Conservation (phyloP, 2,797 vertebrate species). For the Eutrigla gurnardus region DNA sequence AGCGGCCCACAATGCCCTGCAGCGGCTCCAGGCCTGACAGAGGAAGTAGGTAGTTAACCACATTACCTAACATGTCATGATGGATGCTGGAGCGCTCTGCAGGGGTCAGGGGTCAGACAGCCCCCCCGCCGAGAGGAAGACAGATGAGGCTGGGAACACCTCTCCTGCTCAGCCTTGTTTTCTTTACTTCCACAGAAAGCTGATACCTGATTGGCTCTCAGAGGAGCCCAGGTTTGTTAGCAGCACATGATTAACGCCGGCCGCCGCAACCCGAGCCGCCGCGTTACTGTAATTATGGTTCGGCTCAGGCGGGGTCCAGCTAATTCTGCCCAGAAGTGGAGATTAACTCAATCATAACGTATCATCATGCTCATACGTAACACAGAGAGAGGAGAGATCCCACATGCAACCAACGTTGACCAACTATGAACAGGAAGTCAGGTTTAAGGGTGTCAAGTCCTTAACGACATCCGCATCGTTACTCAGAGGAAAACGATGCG, state of each 20-base stretch:
- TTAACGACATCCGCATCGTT: too few species aligned
- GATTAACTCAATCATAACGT: conserved; percentile 51
- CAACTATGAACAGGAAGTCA: neutral
- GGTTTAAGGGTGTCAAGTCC: neutral
- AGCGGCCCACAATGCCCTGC: conserved; percentile 35
- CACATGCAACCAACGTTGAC: neutral
- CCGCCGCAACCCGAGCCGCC: conserved; percentile 60
- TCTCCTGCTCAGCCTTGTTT: conserved; percentile 76
- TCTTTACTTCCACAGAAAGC: conserved; percentile 82
- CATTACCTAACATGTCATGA: conserved; percentile 83
- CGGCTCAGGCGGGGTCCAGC: conserved; percentile 61
- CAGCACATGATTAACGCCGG: conserved; percentile 79
- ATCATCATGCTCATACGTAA: conserved; percentile 15
- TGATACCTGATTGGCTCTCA: conserved; percentile 71
- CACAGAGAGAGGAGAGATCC: neutral
- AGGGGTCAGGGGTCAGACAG: conserved; percentile 79
- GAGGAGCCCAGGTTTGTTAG: conserved; percentile 69
- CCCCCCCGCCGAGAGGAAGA: conserved; percentile 79
- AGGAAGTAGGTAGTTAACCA: conserved; percentile 80
- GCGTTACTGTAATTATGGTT: conserved; percentile 71
- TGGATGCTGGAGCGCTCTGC: conserved; percentile 84
- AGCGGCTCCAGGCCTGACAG: conserved; percentile 55
- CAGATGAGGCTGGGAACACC: conserved; percentile 77
- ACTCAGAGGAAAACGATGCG: too few species aligned
- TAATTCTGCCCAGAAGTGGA: conserved; percentile 57